These are phyloP conservation scores for Zaprionus nigranus DNA, from an alignment of 1,140 invertebrate genomes.

Conservation along the genomic window DNA sequence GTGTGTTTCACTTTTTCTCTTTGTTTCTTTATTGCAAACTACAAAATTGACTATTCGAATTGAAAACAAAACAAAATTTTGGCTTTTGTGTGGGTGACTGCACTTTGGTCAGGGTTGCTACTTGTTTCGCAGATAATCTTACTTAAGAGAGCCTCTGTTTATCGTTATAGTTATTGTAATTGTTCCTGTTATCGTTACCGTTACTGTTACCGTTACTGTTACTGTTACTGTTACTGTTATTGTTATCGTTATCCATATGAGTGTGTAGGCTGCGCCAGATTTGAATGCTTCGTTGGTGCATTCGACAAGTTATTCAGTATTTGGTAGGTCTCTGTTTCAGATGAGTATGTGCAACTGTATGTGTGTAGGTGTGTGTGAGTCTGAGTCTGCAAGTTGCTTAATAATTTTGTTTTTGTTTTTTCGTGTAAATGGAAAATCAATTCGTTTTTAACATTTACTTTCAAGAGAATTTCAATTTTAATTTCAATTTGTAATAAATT, in stretches of 20 bases:
- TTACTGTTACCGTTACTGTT: slow-evolving; percentile 49
- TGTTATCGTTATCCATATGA: slow-evolving; percentile 43
- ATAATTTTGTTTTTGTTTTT: slow-evolving; percentile 79
- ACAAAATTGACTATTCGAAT: slow-evolving; percentile 56
- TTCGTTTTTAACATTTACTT: slow-evolving; percentile 72
- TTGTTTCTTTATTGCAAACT: slow-evolving; percentile 67
- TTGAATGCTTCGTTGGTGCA: slow-evolving; percentile 47
- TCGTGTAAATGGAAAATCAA: slow-evolving; percentile 58
- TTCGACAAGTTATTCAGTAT: slow-evolving; percentile 76
- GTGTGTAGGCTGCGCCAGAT: slow-evolving; percentile 52
- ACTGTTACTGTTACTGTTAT: slow-evolving; percentile 34
- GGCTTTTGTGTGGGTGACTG: slow-evolving; percentile 57
- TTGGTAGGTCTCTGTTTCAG: slow-evolving; percentile 46
- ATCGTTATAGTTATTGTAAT: slow-evolving; percentile 35
- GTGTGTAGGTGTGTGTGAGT: slow-evolving; percentile 30
- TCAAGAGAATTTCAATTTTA: slow-evolving; percentile 28
- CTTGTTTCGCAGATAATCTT: slow-evolving; percentile 59
- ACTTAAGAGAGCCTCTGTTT: slow-evolving; percentile 82
- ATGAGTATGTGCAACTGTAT: slow-evolving; percentile 34
- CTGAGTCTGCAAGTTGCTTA: slow-evolving; percentile 58
- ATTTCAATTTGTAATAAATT: slow-evolving; percentile 56
- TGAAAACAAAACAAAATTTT: slow-evolving; percentile 79
- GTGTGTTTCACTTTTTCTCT: slow-evolving; percentile 36
- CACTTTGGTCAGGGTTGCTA: slow-evolving; percentile 55
- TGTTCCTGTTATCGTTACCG: slow-evolving; percentile 49